These are phyloP conservation scores for Porites cylindrica DNA, from an alignment of 92 coral and sea anemone genomes.

Conservation along the genomic window DNA sequence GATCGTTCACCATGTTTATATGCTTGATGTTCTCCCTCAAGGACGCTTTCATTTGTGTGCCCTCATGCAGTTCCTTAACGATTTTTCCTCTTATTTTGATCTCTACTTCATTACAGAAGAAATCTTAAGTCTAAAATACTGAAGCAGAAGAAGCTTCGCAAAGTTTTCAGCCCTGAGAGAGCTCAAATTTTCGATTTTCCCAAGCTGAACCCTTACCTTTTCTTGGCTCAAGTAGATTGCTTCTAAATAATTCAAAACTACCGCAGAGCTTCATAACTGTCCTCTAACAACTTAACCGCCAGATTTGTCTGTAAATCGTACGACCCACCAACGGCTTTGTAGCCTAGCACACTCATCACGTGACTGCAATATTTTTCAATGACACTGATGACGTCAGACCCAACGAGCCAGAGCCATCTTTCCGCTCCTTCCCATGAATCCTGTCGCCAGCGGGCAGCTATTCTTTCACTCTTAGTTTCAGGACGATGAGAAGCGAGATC, in stretches of 20 bases:
- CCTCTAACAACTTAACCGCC: slow-evolving; percentile 21
- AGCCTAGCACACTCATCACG: slow-evolving; percentile 35
- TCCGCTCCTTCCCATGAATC: slow-evolving; percentile 25
- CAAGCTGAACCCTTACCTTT: no score
- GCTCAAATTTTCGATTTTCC: no score
- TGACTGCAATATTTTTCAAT: slow-evolving; percentile 34
- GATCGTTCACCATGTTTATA: no score
- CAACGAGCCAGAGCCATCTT: slow-evolving; percentile 46
- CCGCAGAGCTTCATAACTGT: neutral
- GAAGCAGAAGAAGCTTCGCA: no score
- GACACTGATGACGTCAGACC: slow-evolving; percentile 6
- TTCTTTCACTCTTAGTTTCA: slow-evolving; percentile 5
- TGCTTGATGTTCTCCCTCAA: no score
- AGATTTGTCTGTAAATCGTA: slow-evolving; percentile 9
- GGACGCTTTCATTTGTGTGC: no score
- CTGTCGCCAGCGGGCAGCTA: slow-evolving; percentile 12
- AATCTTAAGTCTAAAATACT: no score
- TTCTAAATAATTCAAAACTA: neutral
- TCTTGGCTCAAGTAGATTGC: no score
- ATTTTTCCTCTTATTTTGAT: no score
- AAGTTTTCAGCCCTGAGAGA: no score
- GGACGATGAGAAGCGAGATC: slow-evolving; percentile 8
- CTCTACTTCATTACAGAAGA: no score
- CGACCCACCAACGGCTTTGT: slow-evolving; percentile 33
- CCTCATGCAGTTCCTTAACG: no score